Base-by-base conservation (phyloP, 2,113 vertebrate genomes). In the Mus spicilegus region DNA sequence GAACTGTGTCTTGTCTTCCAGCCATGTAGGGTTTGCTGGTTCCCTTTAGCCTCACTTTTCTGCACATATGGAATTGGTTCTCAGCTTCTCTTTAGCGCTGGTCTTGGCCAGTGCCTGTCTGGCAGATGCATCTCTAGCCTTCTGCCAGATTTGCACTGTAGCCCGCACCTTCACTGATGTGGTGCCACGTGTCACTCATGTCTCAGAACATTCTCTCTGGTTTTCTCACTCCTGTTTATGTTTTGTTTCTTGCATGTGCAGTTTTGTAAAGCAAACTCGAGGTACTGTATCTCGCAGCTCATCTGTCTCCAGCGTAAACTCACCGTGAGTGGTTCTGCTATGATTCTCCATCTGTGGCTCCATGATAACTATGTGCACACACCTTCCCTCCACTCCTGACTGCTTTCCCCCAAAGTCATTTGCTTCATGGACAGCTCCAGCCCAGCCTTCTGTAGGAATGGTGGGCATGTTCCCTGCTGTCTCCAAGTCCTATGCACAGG, bases 201-300 rank as follows among this genome's bases (percentile, higher is more conserved):
- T 98, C 95, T 94, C 97, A 49, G 97, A 91, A 92, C 98, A 97
- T 97, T 93, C 82, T 85, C 97, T 98, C 92, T 97, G 95, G 97
- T 95, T 98, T 99, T 99, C 99, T 99, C 99, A 99, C 98, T 98
- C 98, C 97, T 99, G 97, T 98, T 98, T 98, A 46, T 98, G 98
- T 98, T 98, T 96, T 98, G 98, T 98, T 98, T 99, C 98, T 99
- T 99, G 99, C 99, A 99, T 99, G 99, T 99, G 98, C 99, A 99
- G 99, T 99, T 99, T 99, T 99, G 99, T 99, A 99, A 99, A 99
- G 99, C 99, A 99, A 99, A 99, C 99, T 99, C 99, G 99, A 99
- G 99, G 99, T 99, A 98, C 99, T 98, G 99, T 99, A 97, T 99
- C 99, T 99, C 99, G 99, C 99, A 99, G 99, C 99, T 99, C 99